These are phyloP conservation scores for Tragelaphus scriptus DNA, from an alignment of 2,113 vertebrate species.

Conservation along the genomic window DNA sequence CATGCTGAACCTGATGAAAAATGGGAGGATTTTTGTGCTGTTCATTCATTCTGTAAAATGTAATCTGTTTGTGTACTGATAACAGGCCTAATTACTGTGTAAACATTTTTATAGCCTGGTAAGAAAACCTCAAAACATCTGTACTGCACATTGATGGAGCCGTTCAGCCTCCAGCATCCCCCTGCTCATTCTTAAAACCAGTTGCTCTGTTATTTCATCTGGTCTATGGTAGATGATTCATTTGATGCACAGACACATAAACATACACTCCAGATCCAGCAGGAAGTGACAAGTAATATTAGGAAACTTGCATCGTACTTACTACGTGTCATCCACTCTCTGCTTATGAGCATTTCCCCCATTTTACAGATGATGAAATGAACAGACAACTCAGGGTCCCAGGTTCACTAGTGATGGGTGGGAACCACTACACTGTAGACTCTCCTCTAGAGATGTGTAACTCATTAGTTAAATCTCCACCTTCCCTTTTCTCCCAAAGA, in stretches of 20 bases:
- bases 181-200: not conserved
- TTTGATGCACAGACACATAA: not conserved
- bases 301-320: not conserved
- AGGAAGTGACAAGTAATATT: not conserved
- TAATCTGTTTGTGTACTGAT: conserved; percentile 62
- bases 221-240: not conserved
- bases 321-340: not conserved
- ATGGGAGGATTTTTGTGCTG: conserved; percentile 57
- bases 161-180: not conserved
- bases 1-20: not conserved
- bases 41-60: conserved; percentile 58
- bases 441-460: not conserved
- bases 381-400: not conserved
- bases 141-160: conserved; percentile 12
- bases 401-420: not conserved
- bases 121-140: conserved; percentile 61
- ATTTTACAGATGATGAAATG: not conserved
- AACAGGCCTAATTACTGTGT: conserved; percentile 57
- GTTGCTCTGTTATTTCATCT: not conserved
- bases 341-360: not conserved
- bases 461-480: not conserved
- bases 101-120: conserved; percentile 66
- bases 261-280: not conserved
- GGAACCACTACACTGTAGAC: too few species aligned
- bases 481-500: not conserved